These are phyloP conservation scores for Ecliptopera silaceata DNA, from an alignment of 2,888 invertebrate genomes.

Conservation along the genomic window DNA sequence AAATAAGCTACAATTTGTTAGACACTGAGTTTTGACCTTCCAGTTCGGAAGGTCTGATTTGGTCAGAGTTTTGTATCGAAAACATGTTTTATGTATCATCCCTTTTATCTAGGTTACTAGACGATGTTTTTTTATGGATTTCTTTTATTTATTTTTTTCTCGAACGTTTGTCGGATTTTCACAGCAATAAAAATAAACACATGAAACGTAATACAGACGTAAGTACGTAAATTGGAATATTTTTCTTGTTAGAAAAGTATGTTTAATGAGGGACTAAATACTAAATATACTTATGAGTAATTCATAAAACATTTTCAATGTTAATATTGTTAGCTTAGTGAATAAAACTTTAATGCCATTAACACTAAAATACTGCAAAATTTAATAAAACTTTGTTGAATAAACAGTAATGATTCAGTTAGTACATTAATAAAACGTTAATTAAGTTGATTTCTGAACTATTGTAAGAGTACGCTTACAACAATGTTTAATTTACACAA, in stretches of 20 bases:
- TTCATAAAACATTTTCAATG: too few species aligned
- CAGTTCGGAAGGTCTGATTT: constrained; percentile 13
- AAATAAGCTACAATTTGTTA: constrained; percentile 39
- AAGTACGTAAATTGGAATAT: too few species aligned
- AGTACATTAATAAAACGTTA: not conserved
- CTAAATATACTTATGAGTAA: too few species aligned
- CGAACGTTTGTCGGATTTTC: too few species aligned
- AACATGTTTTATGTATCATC: constrained; percentile 1
- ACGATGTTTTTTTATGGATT: not conserved
- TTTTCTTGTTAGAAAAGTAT: too few species aligned
- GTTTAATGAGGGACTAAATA: too few species aligned
- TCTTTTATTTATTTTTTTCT: not conserved
- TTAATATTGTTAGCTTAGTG: not conserved
- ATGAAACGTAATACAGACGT: too few species aligned
- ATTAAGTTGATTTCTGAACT: not conserved
- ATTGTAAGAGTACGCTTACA: not conserved
- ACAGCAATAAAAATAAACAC: too few species aligned
- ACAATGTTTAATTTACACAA: not conserved
- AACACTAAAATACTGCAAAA: not conserved
- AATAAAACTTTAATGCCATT: not conserved
- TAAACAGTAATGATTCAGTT: not conserved
- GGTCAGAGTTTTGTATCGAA: not conserved
- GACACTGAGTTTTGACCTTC: constrained; percentile 2
- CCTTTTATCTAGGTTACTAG: not conserved
- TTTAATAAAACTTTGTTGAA: not conserved